phyloP scores from a whole-genome alignment of 1,140 invertebrate species.

The Zophobas morio region DNA sequence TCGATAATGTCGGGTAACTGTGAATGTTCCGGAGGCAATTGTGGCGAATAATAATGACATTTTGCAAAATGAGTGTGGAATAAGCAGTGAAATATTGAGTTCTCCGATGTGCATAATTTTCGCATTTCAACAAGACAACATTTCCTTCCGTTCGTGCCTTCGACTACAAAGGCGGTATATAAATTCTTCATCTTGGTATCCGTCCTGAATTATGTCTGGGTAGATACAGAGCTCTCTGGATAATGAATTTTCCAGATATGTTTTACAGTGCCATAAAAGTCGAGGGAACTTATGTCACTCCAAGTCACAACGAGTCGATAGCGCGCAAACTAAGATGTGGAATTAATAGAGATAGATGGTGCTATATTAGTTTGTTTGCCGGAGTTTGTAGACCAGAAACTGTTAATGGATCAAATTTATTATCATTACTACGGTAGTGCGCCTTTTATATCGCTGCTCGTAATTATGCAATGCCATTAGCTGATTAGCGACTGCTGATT shows the following conservation, averaged over 20 bases:
- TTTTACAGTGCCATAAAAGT: conserved; percentile 63
- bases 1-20: conserved; percentile 7
- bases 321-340: conserved; percentile 57
- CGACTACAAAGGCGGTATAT: conserved; percentile 38
- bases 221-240: conserved; percentile 48
- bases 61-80: conserved; percentile 26
- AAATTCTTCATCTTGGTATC: conserved; percentile 51
- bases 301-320: conserved; percentile 52
- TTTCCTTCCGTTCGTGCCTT: conserved; percentile 36
- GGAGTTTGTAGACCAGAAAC: conserved; percentile 52
- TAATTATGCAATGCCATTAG: conserved; percentile 27
- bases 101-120: conserved; percentile 38
- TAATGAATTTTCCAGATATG: conserved; percentile 62
- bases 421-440: conserved; percentile 48
- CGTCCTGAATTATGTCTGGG: conserved; percentile 51
- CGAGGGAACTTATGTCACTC: conserved; percentile 58
- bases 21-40: not conserved
- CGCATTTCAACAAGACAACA: conserved; percentile 39
- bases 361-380: conserved; percentile 53
- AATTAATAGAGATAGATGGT: conserved; percentile 61
- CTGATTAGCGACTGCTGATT: conserved; percentile 3
- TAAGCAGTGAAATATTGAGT: conserved; percentile 33
- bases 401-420: conserved; percentile 60
- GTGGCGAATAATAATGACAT: conserved; percentile 21
- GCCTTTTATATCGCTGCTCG: conserved; percentile 21